phyloP scores from a whole-genome alignment of 1,140 invertebrate genomes.

The Lordiphosa mommai region DNA sequence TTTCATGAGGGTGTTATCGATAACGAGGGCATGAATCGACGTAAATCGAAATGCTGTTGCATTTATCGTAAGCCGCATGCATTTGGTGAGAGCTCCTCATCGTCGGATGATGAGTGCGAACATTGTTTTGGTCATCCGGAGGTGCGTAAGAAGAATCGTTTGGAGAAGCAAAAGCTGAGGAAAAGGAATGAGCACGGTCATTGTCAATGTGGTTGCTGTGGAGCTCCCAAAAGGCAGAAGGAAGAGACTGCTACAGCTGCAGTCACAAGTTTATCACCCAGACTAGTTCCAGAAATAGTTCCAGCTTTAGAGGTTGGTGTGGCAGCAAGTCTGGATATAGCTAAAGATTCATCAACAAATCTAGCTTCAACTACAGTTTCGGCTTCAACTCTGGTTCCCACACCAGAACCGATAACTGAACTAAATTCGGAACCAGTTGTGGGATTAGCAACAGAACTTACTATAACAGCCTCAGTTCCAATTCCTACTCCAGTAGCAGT shows the following conservation, averaged over 20 bases:
- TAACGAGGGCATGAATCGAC: conserved; percentile 95
- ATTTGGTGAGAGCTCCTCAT: conserved; percentile 91
- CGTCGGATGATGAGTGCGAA: conserved; percentile 90
- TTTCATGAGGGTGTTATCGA: conserved; percentile 94
- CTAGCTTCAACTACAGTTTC: no score
- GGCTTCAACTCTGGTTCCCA: no score
- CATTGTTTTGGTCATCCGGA: conserved; percentile 92
- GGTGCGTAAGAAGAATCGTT: conserved; percentile 81
- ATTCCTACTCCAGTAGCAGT: no score
- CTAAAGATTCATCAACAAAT: no score
- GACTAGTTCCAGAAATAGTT: no score
- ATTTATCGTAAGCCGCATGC: conserved; percentile 90
- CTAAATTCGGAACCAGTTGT: no score
- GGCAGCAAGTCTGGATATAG: no score
- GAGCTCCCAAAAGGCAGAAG: not conserved
- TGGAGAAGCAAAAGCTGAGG: conserved; percentile 22
- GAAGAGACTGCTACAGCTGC: not conserved
- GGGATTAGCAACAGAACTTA: no score
- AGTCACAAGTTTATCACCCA: not conserved
- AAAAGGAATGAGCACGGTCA: no score
- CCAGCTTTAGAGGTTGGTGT: no score
- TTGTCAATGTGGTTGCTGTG: not conserved
- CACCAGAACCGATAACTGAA: no score
- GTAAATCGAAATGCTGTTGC: conserved; percentile 97
- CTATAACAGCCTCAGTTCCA: no score